Evolutionary conservation across 2,113 vertebrate genomes (phyloP).

Genomic region (Nesogale talazaci): DNA sequence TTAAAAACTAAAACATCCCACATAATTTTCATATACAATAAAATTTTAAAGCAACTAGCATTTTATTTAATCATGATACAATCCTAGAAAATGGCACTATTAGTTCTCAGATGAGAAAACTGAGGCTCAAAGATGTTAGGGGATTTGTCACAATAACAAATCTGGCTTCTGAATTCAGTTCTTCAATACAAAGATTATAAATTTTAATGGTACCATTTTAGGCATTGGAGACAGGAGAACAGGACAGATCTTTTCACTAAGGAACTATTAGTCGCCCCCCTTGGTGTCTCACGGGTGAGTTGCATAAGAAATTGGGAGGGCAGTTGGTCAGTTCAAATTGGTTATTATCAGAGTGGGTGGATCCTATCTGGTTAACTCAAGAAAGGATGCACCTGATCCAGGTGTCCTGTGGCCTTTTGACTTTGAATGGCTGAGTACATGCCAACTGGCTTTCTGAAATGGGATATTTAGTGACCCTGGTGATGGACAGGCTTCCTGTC

Average conservation of each 20-base stretch:
- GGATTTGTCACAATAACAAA: not conserved
- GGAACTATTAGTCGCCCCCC: conserved; percentile 32
- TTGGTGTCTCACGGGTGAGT: not conserved
- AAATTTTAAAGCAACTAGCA: not conserved
- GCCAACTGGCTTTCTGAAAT: conserved; percentile 77
- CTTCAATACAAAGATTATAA: conserved; percentile 20
- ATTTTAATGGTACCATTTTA: conserved; percentile 23
- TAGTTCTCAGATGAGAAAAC: not conserved
- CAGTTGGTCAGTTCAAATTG: not conserved
- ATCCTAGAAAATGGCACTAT: not conserved
- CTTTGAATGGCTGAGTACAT: conserved; percentile 76
- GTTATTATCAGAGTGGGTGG: not conserved
- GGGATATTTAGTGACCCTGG: conserved; percentile 75
- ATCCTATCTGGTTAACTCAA: not conserved
- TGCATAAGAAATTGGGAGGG: conserved; percentile 33
- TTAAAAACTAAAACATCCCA: not conserved
- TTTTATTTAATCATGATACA: not conserved
- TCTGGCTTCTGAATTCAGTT: not conserved
- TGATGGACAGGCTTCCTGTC: conserved; percentile 78
- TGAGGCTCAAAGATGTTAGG: not conserved
- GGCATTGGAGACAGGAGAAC: conserved; percentile 35
- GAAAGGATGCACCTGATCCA: conserved; percentile 83
- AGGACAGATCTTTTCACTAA: conserved; percentile 48
- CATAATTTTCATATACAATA: not conserved
- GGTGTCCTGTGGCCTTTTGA: conserved; percentile 83